Conservation (phyloP, 2,113 vertebrate genomes). For the Perognathus longimembris region DNA sequence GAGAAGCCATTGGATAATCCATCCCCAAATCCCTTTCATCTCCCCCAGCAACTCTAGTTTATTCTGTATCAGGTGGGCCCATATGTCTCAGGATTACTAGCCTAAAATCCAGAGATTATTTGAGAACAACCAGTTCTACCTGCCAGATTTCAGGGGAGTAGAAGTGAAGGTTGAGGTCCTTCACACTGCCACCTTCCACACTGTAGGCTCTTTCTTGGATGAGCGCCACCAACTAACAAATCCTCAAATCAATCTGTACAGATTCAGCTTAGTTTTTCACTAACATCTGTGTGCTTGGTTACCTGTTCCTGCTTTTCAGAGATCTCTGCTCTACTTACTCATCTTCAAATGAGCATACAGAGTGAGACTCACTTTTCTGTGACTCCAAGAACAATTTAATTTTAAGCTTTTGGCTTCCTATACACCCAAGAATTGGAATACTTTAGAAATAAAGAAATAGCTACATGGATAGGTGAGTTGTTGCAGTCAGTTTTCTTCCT, state of each 20-base stretch:
- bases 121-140: not conserved
- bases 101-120: not conserved
- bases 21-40: not conserved
- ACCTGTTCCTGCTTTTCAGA: not conserved
- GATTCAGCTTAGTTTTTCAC: rapidly evolving
- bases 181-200: not conserved
- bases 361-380: not conserved
- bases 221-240: not conserved
- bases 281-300: not conserved
- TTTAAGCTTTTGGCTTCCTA: not conserved
- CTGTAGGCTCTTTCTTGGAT: not conserved
- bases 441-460: not conserved
- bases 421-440: not conserved
- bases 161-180: not conserved
- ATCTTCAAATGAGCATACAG: not conserved
- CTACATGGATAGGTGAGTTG: not conserved
- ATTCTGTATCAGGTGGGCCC: rapidly evolving
- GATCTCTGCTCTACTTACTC: not conserved
- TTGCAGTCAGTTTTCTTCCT: not conserved
- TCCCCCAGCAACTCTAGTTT: not conserved
- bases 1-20: not conserved
- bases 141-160: rapidly evolving
- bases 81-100: not conserved
- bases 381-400: not conserved
- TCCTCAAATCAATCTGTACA: not conserved